Base-by-base conservation (phyloP, 2,113 vertebrate species). In the Murina feae region DNA sequence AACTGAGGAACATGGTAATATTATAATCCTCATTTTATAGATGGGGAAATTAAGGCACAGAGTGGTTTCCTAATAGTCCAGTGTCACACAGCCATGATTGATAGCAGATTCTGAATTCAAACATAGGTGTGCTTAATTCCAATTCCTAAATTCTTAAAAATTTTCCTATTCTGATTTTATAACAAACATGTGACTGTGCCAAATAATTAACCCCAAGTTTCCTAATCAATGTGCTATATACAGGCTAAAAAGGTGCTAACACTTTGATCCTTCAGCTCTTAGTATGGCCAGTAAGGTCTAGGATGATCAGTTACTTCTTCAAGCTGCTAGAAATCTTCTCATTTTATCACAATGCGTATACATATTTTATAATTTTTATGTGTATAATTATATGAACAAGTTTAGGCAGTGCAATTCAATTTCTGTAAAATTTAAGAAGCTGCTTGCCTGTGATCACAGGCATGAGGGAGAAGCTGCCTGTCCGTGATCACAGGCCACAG, bases 51-150 rank as follows among this genome's bases (percentile, higher is more conserved):
- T 58, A 6, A 95, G 53, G 16, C 30, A 94, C 25, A 32, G 30
- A 49, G 0, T 68, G 6, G 3, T 79, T 88, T 69, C 14, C 28
- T 91, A 79, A 71, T 39, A 79, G 9, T 55, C 28, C 25, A 63
- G 55, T 84, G 37, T 86, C 18, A 39, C 71, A 82, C 8, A 93
- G 9, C 17, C 55, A 86, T 30, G 69, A 42, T 25, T 9, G 82
- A 7, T 75, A 32, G 44, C 16, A 53, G 21, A 93, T 75, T 28
- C 30, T 92, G 16, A 95, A 87, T 87, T 96, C 58, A 83, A 92
- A 95, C 9, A 58, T 49, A 60, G 10, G 37, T 60, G 58, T 75
- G n/a, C 75, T 32, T 87, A 39, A 68, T 86, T 84, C 20, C 14
- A 89, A 39, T 47, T n/a, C n/a, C 80, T 16, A 89, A 69, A 58